Evolutionary conservation across 1,140 invertebrate genomes (phyloP).

Genomic region (Trialeurodes vaporariorum): DNA sequence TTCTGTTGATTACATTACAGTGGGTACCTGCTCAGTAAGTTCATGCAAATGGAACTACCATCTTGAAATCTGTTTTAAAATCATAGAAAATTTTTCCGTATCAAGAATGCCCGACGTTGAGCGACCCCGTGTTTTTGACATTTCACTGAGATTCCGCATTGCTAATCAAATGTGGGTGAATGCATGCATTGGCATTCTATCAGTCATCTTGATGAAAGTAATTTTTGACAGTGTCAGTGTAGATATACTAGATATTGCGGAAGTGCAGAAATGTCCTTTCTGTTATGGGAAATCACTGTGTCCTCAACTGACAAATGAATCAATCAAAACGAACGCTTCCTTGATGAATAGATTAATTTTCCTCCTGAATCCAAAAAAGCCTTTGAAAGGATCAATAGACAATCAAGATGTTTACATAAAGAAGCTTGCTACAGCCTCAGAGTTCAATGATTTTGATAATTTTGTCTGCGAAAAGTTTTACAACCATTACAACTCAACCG

Average conservation of each 20-base stretch:
- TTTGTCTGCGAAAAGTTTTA: not conserved
- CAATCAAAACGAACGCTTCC: constrained; percentile 10
- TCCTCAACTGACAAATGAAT: not conserved
- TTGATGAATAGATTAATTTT: constrained; percentile 11
- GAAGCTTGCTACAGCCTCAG: constrained; percentile 6
- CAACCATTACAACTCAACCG: not conserved
- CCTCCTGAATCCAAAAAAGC: constrained; percentile 9
- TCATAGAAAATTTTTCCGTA: too few species aligned
- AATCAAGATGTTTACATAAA: constrained; percentile 15
- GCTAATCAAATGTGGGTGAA: too few species aligned
- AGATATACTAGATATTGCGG: constrained; percentile 7
- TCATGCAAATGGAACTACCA: too few species aligned
- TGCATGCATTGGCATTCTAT: too few species aligned
- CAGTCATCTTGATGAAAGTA: not conserved
- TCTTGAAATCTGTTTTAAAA: too few species aligned
- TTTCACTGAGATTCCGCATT: too few species aligned
- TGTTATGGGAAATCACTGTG: constrained; percentile 14
- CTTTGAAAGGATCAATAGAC: constrained; percentile 5
- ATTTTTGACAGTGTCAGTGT: not conserved
- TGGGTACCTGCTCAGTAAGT: too few species aligned
- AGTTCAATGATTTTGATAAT: constrained; percentile 6
- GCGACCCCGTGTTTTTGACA: too few species aligned
- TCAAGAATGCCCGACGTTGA: too few species aligned
- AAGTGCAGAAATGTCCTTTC: constrained; percentile 17
- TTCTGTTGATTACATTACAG: too few species aligned